Evolutionary conservation across 2,888 invertebrate genomes (phyloP).

Genomic region (Coelogynopora nodosa): DNA sequence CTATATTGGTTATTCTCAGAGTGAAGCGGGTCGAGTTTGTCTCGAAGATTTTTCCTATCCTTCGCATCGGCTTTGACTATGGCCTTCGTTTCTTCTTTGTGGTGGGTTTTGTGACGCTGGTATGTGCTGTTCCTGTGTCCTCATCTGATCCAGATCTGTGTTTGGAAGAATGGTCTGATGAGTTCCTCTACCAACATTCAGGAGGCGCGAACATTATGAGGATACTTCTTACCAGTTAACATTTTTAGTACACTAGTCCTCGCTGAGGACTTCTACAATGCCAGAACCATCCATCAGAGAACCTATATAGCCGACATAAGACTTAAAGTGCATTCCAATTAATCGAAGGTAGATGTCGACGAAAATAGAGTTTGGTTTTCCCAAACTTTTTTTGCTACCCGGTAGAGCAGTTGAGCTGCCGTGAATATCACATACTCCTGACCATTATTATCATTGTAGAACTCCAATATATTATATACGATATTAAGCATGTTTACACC

Average conservation of each 20-base stretch:
- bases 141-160: conserved; percentile 11
- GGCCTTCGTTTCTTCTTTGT: conserved; percentile 25
- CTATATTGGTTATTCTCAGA: conserved; percentile 19
- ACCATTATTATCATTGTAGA: background rate
- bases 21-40: conserved; percentile 28
- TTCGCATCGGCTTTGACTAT: conserved; percentile 18
- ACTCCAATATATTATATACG: too few relatives aligned
- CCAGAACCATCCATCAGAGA: background rate
- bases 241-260: background rate
- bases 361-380: background rate
- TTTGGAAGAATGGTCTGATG: background rate
- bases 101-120: conserved; percentile 15
- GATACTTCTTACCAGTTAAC: background rate
- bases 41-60: conserved; percentile 18
- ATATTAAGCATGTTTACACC: too few relatives aligned
- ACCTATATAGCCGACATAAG: background rate
- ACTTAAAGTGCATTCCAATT: background rate
- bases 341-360: background rate
- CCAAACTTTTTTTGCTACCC: background rate
- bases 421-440: background rate
- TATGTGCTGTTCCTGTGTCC: conserved; percentile 22
- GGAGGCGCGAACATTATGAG: background rate
- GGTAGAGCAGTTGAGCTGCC: background rate
- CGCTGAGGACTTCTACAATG: background rate
- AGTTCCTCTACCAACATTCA: background rate